Evolutionary conservation across 2,888 invertebrate genomes (phyloP), one percentile per base, ranked within the genome.

Genomic region (Adineta ricciae): DNA sequence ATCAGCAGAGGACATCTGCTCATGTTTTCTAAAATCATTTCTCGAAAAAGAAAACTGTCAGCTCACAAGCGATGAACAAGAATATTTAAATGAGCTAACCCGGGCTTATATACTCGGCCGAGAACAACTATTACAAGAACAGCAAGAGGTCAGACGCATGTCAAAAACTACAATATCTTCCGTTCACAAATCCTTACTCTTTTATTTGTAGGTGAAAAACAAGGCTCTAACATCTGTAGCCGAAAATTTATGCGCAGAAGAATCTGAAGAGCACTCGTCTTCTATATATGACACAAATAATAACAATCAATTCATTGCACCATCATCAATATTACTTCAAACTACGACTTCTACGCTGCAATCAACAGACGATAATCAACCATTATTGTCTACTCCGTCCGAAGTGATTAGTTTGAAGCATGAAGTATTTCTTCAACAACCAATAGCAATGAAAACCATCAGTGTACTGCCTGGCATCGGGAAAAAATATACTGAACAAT

Each of bases 21-120:
- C n/a, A 78, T 78, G 78, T 41, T 78, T 78, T 41, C n/a, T 78
- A 41, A 38, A 78, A n/a, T 78, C 78, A n/a, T n/a, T 78, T 41
- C n/a, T 78, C n/a, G 41, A 78, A 3, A 38, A 78, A 78, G 19
- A 38, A 78, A n/a, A 41, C n/a, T 78, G 78, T n/a, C 0, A 24
- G 14, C 41, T 78, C 4, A 41, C 2, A 9, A 9, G 7, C 9
- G 41, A 78, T 41, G 78, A 78, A 78, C 41, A 78, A n/a, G 24
- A 41, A 41, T 78, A 78, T 78, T 78, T 78, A n/a, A 78, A 78
- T 41, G 78, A 78, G 24, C 24, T 78, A 21, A 78, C 78, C 4
- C 21, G n/a, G 41, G 78, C 78, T 2, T 78, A 78, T 78, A 24
- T 78, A 21, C 41, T 78, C 3, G 78, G 78, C 0, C 38, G 16